These are phyloP conservation scores for Suncus etruscus DNA, from an alignment of 2,113 vertebrate species.

Conservation along the genomic window DNA sequence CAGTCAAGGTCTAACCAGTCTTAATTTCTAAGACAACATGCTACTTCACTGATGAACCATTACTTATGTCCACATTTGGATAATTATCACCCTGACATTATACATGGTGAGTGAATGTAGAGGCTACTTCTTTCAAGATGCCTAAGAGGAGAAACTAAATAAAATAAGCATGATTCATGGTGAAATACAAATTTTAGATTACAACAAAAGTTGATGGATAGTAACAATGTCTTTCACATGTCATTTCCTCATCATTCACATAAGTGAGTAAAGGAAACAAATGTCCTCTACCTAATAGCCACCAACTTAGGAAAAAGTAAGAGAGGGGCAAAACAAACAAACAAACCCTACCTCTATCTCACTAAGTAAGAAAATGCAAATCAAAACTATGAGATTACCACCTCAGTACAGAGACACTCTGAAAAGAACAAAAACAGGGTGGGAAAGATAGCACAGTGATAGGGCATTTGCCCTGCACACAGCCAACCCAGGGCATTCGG, in stretches of 20 bases:
- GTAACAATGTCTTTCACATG: neutral
- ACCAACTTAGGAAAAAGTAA: no score
- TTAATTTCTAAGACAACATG: neutral
- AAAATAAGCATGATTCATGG: neutral
- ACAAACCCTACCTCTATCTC: no score
- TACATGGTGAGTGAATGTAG: neutral
- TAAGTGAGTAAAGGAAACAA: neutral
- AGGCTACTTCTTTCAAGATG: neutral
- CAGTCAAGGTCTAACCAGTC: neutral
- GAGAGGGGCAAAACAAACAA: no score
- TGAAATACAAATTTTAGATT: neutral
- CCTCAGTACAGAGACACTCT: no score
- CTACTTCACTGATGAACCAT: no score
- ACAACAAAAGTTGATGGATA: slow-evolving; percentile 28
- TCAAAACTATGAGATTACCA: no score
- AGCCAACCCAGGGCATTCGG: no score
- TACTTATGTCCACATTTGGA: neutral
- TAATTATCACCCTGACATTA: neutral
- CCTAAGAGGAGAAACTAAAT: slow-evolving; percentile 30
- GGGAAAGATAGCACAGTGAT: no score
- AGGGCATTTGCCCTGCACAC: no score
- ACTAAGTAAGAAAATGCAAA: no score
- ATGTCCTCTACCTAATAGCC: neutral
- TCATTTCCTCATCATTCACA: neutral
- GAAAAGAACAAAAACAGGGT: no score